Conservation (phyloP, 2,113 vertebrate genomes). For the Protobothrops mucrosquamatus region DNA sequence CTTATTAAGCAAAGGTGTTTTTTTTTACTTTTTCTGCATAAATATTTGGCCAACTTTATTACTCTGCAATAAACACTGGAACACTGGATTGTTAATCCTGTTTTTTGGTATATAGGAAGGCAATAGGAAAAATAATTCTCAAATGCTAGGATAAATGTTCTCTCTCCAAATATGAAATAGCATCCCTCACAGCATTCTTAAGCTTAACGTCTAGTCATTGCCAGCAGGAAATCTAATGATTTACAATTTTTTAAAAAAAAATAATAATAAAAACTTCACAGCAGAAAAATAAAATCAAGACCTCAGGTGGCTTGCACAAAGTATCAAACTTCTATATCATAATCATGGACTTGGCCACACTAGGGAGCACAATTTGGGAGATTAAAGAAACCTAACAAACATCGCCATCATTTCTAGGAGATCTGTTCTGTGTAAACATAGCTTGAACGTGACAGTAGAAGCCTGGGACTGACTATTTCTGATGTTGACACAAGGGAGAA, state of each 20-base stretch:
- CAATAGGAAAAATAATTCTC: neutral
- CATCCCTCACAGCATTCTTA: slow-evolving; percentile 21
- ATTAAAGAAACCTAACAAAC: neutral
- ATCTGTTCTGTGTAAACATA: neutral
- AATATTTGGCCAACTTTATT: neutral
- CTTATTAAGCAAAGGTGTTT: neutral
- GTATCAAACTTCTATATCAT: neutral
- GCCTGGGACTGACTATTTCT: neutral
- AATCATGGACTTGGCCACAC: neutral
- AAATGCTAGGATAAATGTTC: neutral
- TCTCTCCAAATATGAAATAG: slow-evolving; percentile 7
- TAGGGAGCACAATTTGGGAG: neutral
- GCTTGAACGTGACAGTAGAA: neutral
- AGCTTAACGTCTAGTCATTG: neutral
- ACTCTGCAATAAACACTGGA: neutral
- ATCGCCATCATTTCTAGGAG: neutral
- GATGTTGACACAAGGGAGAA: neutral
- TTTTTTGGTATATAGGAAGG: neutral
- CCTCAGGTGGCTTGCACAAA: neutral
- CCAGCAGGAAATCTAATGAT: slow-evolving; percentile 22
- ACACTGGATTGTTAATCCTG: neutral
- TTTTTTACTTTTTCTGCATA: neutral
- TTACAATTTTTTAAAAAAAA: neutral
- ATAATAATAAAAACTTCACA: slow-evolving; percentile 18
- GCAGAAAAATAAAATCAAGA: neutral